Conservation (phyloP, 2,113 vertebrate genomes). For the Ptilorrhoa leucosticta region DNA sequence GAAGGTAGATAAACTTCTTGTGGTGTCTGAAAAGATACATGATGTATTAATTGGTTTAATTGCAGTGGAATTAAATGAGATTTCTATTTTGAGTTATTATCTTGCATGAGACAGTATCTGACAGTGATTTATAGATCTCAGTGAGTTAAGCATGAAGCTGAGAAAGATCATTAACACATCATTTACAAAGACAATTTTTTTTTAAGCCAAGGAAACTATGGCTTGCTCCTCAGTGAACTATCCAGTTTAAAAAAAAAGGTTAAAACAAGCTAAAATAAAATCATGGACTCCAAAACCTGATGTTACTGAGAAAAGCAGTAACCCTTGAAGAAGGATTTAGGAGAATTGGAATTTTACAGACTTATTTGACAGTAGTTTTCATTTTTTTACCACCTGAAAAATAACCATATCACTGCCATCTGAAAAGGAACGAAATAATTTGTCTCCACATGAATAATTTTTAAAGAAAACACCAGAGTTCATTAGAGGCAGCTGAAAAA, state of each 20-base stretch:
- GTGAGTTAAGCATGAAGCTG: not conserved
- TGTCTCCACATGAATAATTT: not conserved
- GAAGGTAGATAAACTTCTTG: not conserved
- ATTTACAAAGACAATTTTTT: not conserved
- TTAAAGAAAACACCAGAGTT: not conserved
- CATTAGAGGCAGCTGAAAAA: not conserved
- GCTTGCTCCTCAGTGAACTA: not conserved
- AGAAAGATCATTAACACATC: not conserved
- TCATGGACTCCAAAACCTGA: not conserved
- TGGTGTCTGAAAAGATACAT: not conserved
- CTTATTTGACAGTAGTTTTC: not conserved
- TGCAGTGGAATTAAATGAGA: not conserved
- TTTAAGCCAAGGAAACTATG: not conserved
- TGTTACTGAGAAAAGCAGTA: not conserved
- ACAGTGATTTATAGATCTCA: not conserved
- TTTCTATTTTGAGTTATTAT: not conserved
- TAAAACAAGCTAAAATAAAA: not conserved
- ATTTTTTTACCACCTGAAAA: not conserved
- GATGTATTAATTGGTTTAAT: slow-evolving; percentile 7
- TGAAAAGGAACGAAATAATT: not conserved
- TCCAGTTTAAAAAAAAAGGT: not conserved
- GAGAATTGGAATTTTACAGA: not conserved
- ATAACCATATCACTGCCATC: not conserved
- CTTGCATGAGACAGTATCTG: not conserved
- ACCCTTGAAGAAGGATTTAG: not conserved